Evolutionary conservation across 2,113 vertebrate species (phyloP).

Genomic region (Rhineura floridana): DNA sequence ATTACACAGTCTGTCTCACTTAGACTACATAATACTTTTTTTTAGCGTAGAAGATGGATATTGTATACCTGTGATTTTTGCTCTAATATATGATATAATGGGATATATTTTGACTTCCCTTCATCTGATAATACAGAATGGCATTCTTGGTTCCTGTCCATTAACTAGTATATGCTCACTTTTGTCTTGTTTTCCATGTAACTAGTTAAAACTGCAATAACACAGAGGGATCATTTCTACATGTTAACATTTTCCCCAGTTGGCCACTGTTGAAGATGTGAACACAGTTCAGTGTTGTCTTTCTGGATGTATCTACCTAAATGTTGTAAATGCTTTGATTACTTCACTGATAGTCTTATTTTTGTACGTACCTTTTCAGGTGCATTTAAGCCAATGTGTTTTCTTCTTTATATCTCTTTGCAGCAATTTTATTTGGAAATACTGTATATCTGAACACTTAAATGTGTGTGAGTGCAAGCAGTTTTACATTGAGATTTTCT

Average conservation of each 20-base stretch:
- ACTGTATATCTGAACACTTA: conserved; percentile 98
- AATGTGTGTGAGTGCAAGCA: conserved; percentile 99
- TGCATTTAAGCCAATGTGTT: conserved; percentile 91
- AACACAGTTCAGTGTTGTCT: conserved; percentile 56
- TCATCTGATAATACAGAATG: background rate
- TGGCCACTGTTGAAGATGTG: conserved; percentile 44
- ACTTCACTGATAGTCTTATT: conserved; percentile 55
- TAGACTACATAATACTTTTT: background rate
- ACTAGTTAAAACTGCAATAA: conserved; percentile 20
- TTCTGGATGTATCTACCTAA: conserved; percentile 52
- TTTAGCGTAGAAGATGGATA: background rate
- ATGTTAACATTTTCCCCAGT: conserved; percentile 43
- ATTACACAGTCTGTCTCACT: background rate
- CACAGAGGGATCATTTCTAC: conserved; percentile 39
- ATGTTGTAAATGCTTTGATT: conserved; percentile 73
- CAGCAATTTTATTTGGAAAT: conserved; percentile 98
- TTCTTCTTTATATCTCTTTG: conserved; percentile 98
- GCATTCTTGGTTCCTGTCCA: background rate
- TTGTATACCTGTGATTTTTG: background rate
- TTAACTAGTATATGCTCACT: conserved; percentile 22
- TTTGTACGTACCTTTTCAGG: conserved; percentile 70
- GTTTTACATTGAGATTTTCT: conserved; percentile 93
- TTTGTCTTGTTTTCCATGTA: conserved; percentile 31
- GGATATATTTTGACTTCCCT: background rate
- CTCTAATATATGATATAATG: background rate